Conservation (phyloP, 2,888 invertebrate genomes). For the Anorthoa munda region DNA sequence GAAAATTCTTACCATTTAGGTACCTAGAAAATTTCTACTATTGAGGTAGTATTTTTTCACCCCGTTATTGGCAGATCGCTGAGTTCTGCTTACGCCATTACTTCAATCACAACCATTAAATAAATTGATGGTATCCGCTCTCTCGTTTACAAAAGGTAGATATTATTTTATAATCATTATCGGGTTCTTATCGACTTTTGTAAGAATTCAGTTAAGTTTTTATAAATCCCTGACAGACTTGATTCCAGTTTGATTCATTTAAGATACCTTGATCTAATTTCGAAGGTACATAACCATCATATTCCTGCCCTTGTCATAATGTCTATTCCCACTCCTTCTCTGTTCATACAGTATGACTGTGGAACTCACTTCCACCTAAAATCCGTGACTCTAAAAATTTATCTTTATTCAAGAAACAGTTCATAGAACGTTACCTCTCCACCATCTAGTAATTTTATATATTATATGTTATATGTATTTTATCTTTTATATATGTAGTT, state of each 20-base stretch:
- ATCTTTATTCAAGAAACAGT: too few species aligned
- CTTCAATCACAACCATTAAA: slow-evolving; percentile 46
- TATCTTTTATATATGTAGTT: too few species aligned
- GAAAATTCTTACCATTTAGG: background rate
- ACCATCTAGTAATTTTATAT: too few species aligned
- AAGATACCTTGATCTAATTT: too few species aligned
- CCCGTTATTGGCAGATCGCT: slow-evolving; percentile 10
- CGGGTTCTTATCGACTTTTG: background rate
- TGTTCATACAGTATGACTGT: too few species aligned
- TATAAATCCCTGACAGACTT: background rate
- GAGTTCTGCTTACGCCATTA: slow-evolving; percentile 18
- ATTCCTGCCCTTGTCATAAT: too few species aligned
- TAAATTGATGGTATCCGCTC: slow-evolving; percentile 37
- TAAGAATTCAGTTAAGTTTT: background rate
- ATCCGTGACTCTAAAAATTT: too few species aligned
- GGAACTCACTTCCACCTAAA: too few species aligned
- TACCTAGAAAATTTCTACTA: background rate
- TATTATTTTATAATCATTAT: slow-evolving; percentile 29
- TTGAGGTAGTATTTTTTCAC: background rate
- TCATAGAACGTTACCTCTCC: too few species aligned
- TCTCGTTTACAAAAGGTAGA: slow-evolving; percentile 26
- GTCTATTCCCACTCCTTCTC: too few species aligned
- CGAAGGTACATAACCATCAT: too few species aligned
- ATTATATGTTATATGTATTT: too few species aligned
- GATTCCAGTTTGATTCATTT: background rate